Base-by-base conservation (phyloP, 2,888 invertebrate genomes). In the Megastigmus dorsalis region DNA sequence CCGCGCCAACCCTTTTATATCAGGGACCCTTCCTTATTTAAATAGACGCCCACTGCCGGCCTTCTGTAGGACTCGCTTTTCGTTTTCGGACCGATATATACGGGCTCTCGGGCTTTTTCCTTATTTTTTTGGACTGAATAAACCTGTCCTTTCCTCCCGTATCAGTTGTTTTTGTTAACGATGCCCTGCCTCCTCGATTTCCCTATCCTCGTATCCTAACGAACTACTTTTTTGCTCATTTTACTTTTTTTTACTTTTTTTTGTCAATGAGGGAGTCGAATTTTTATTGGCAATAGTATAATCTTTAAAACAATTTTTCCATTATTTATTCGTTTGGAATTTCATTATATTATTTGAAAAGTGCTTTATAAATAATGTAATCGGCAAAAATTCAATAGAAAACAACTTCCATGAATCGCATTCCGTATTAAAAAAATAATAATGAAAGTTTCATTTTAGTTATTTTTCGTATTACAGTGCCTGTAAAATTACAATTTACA, bases 1-100 rank as follows among this genome's bases (percentile, higher is more conserved):
- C 82, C 80, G 79, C 79, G 78, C 82, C 83, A 81, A 84, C 84
- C 84, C 84, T 83, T 83, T 84, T 84, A 82, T 82, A 80, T 79
- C 77, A 74, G 76, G 62, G 79, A 82, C 82, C 82, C 85, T n/a
- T 84, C 80, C 81, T 82, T 81, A 80, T 82, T 81, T 82, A 83
- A 86, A 84, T 83, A 84, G 81, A 80, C 83, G 69, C 75, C 33
- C 9, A 10, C 38, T 54, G 48, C 71, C 66, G 60, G 62, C 63
- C 62, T 6, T 7, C 33, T n/a, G 10, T 10, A 33, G n/a, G 48
- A 38, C 38, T 54, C 69, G 50, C 67, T 45, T 45, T 30, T n/a
- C n/a, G n/a, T n/a, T n/a, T 38, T 45, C 28, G 57, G 45, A 60
- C 70, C 66, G 57, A 71, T 67, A n/a, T n/a, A n/a, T n/a, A 67